Conservation (phyloP, 2,888 invertebrate genomes). For the Dolichomitus sp. region DNA sequence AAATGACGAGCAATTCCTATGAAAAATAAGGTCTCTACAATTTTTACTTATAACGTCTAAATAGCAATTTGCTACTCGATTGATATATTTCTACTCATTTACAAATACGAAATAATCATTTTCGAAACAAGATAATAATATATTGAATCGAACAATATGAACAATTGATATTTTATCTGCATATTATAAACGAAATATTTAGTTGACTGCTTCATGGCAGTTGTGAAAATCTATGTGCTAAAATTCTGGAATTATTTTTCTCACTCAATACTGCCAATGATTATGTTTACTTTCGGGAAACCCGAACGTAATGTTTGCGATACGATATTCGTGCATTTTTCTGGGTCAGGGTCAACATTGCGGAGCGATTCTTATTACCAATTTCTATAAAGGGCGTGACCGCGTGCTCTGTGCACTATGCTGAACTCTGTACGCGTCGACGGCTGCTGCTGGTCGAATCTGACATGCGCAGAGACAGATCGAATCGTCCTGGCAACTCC, state of each 20-base stretch:
- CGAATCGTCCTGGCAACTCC: constrained; percentile 76
- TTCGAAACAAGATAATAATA: not conserved
- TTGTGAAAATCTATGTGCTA: not conserved
- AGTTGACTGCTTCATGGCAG: not conserved
- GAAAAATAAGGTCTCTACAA: not conserved
- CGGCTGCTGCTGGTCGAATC: constrained; percentile 71
- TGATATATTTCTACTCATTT: not conserved
- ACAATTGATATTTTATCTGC: not conserved
- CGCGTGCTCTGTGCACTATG: constrained; percentile 64
- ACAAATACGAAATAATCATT: not conserved
- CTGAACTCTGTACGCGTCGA: constrained; percentile 40
- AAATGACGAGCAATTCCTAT: not conserved
- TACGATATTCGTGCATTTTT: not conserved
- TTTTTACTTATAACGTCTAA: not conserved
- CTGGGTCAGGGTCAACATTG: constrained; percentile 13
- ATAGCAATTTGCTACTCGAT: not conserved
- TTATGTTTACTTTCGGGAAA: not conserved
- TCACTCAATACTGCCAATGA: not conserved
- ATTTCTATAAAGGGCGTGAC: constrained; percentile 77
- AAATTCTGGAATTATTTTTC: not conserved
- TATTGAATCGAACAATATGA: not conserved
- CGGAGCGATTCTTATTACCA: constrained; percentile 28
- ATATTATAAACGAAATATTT: not conserved
- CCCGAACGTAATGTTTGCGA: not conserved
- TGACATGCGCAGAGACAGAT: constrained; percentile 78